Evolutionary conservation across 1,140 invertebrate genomes (phyloP), one percentile per base, ranked within the genome.

Genomic region (Zaprionus davidi): DNA sequence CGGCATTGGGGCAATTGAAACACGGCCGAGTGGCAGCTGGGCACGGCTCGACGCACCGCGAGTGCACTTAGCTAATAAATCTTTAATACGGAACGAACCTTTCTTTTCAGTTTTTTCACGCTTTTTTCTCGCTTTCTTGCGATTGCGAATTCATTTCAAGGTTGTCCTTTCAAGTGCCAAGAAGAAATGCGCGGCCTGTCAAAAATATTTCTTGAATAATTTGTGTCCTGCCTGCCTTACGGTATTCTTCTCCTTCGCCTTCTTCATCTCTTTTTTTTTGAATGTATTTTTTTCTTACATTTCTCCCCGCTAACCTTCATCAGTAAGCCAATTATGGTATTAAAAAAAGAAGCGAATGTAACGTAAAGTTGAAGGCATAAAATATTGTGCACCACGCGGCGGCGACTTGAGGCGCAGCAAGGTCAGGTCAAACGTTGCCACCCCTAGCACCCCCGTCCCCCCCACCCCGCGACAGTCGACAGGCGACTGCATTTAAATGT

Each of bases 51-150:
- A 7, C 44, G 34, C 36, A 6, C 56, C n/a, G 7, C 22, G 71
- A 86, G 83, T 88, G 83, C 84, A 86, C 83, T 86, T 88, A 83
- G 83, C 83, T 88, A 86, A 86, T 86, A 86, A 86, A 86, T 86
- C 74, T 83, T 88, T 88, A 86, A 86, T 78, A 67, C 71, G 76
- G 7, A 56, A 58, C 68, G 65, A 86, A 69, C 71, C 82, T 76
- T 82, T 71, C 62, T 81, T n/a, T 28, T 22, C 7, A 2, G 2
- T 53, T 44, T 17, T 13, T 11, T 28, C 31, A 34, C 31, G 31
- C 31, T 44, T 44, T 20, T 38, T 17, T 65, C 34, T 66, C 13
- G 9, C 31, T 13, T 34, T 36, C 13, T 44, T 70, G 67, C 58
- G 68, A 60, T 44, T 55, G 67, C 58, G 68, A 60, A 76, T 71